Percentiles rank a stretch among this genome's conserved stretches.
Evolutionary conservation across 2,113 vertebrate genomes (phyloP).

Genomic region (Ctenodactylus gundi): DNA sequence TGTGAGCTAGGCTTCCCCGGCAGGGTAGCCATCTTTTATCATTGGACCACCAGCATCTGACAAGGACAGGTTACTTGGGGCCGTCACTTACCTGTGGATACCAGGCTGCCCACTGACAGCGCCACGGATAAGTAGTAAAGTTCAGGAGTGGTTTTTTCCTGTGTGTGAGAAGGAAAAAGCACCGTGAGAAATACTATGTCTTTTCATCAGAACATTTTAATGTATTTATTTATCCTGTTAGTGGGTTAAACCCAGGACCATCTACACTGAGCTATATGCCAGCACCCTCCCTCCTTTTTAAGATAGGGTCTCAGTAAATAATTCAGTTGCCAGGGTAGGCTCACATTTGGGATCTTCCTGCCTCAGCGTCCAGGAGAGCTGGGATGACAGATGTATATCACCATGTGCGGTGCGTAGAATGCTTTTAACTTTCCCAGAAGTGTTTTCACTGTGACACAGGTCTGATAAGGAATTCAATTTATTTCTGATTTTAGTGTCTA

Average conservation of each 20-base stretch:
- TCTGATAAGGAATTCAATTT: neutral
- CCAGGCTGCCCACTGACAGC: constrained; percentile 59
- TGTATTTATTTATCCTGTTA: no score
- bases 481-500: neutral
- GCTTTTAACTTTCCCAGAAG: constrained; percentile 8
- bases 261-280: neutral
- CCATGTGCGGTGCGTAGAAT: neutral
- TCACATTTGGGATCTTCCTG: neutral
- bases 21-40: no score
- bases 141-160: constrained; percentile 77
- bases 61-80: neutral
- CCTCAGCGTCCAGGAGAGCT: neutral
- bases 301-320: neutral
- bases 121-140: constrained; percentile 75
- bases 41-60: no score
- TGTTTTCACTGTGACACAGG: neutral
- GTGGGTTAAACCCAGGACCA: no score
- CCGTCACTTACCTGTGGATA: constrained; percentile 69
- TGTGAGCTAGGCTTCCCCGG: no score
- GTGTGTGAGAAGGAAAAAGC: neutral
- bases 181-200: neutral
- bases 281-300: neutral
- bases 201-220: neutral
- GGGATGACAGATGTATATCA: neutral
- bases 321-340: neutral